These are phyloP conservation scores for Drosophila antonietae DNA, from an alignment of 2,888 invertebrate genomes.

Conservation along the genomic window DNA sequence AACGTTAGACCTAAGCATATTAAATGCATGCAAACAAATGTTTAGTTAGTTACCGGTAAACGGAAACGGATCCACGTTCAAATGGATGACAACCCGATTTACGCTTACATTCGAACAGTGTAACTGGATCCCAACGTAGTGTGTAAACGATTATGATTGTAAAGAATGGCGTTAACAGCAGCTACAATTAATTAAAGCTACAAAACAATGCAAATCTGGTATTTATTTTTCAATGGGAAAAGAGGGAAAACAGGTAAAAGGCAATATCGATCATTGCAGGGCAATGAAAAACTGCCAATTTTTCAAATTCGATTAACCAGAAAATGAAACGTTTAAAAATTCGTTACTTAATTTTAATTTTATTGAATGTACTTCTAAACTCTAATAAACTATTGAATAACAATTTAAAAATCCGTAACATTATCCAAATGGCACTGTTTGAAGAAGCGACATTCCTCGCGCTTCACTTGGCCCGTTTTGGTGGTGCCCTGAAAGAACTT, in stretches of 20 bases:
- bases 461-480: slow-evolving; percentile 83
- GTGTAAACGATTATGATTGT: slow-evolving; percentile 44
- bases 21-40: slow-evolving; percentile 18
- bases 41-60: slow-evolving; percentile 28
- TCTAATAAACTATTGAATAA: too few relatives aligned
- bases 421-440: slow-evolving; percentile 87
- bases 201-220: slow-evolving; percentile 2
- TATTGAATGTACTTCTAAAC: neutral
- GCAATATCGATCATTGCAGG: neutral
- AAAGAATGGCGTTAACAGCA: slow-evolving; percentile 37
- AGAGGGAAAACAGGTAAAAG: too few relatives aligned
- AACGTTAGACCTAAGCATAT: slow-evolving; percentile 46
- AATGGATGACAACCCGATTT: slow-evolving; percentile 36
- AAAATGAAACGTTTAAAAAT: neutral
- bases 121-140: slow-evolving; percentile 71
- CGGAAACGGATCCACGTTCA: slow-evolving; percentile 13
- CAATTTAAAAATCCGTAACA: slow-evolving; percentile 85
- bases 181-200: slow-evolving; percentile 64
- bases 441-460: slow-evolving; percentile 88
- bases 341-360: neutral
- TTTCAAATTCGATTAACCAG: neutral
- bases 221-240: neutral
- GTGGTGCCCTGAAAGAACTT: slow-evolving; percentile 86
- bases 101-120: slow-evolving; percentile 77
- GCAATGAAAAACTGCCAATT: neutral